These are phyloP conservation scores for Grallaria varia DNA, from an alignment of 2,113 vertebrate genomes.

Conservation along the genomic window DNA sequence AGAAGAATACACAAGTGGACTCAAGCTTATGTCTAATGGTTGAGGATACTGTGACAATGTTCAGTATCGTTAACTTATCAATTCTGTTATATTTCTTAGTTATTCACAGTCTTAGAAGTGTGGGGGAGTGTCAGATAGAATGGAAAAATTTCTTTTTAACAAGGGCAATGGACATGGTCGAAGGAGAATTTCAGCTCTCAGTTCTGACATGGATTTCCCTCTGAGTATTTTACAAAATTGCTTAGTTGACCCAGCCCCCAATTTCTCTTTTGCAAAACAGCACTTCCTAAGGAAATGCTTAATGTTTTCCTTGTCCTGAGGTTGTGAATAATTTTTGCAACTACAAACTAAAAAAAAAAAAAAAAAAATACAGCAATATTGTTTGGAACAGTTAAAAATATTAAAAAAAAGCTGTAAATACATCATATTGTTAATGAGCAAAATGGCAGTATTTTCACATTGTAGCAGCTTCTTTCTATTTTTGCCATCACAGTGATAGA, in stretches of 20 bases:
- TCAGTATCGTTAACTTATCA: neutral
- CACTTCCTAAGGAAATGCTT: neutral
- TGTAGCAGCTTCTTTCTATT: neutral
- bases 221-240: neutral
- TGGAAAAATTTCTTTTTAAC: neutral
- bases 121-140: neutral
- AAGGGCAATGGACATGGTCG: neutral
- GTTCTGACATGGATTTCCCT: neutral
- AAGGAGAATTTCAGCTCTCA: neutral
- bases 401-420: neutral
- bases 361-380: accelerated
- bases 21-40: neutral
- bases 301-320: neutral
- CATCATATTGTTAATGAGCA: neutral
- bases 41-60: neutral
- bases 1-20: neutral
- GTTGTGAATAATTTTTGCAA: neutral
- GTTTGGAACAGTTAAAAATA: neutral
- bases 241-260: neutral
- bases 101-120: neutral
- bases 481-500: neutral
- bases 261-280: neutral
- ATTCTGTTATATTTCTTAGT: neutral
- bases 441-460: neutral
- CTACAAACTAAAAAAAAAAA: neutral